These are phyloP conservation scores for Atta texana DNA, from an alignment of 1,140 invertebrate species.

Conservation along the genomic window DNA sequence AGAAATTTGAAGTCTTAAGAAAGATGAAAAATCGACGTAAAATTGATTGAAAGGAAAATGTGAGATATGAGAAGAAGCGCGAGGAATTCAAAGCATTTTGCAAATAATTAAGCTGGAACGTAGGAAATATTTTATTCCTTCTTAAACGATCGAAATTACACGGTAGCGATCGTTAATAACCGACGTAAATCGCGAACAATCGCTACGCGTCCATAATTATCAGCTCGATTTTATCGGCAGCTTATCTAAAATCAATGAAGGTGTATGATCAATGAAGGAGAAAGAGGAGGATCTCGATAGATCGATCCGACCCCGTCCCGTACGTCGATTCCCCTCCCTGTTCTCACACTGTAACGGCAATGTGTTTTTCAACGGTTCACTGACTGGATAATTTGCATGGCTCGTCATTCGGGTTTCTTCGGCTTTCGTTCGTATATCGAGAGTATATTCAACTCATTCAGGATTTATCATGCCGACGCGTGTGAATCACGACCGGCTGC, in stretches of 20 bases:
- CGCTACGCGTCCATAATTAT: slow-evolving; percentile 11
- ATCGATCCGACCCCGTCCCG: slow-evolving; percentile 18
- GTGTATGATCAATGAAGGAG: slow-evolving; percentile 12
- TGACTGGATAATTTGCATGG: slow-evolving; percentile 57
- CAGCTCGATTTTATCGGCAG: neutral
- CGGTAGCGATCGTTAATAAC: slow-evolving; percentile 5
- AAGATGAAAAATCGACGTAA: neutral
- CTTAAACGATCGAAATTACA: neutral
- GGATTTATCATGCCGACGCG: slow-evolving; percentile 28
- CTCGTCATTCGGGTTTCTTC: slow-evolving; percentile 55
- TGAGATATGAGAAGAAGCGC: neutral
- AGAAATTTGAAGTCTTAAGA: neutral
- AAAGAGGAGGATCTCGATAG: slow-evolving; percentile 33
- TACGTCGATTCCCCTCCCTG: neutral
- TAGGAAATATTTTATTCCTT: slow-evolving; percentile 10
- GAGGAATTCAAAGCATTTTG: neutral
- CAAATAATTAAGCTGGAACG: neutral
- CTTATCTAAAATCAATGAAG: slow-evolving; percentile 49
- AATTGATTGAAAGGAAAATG: neutral
- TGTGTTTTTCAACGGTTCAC: slow-evolving; percentile 52
- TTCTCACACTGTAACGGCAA: slow-evolving; percentile 19
- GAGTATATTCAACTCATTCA: slow-evolving; percentile 41
- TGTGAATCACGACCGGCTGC: slow-evolving; percentile 52
- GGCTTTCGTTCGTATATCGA: slow-evolving; percentile 45
- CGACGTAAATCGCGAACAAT: slow-evolving; percentile 47